Evolutionary conservation across 2,113 vertebrate genomes (phyloP), one percentile per base, ranked within the genome.

Genomic region (Oncorhynchus gorbuscha): DNA sequence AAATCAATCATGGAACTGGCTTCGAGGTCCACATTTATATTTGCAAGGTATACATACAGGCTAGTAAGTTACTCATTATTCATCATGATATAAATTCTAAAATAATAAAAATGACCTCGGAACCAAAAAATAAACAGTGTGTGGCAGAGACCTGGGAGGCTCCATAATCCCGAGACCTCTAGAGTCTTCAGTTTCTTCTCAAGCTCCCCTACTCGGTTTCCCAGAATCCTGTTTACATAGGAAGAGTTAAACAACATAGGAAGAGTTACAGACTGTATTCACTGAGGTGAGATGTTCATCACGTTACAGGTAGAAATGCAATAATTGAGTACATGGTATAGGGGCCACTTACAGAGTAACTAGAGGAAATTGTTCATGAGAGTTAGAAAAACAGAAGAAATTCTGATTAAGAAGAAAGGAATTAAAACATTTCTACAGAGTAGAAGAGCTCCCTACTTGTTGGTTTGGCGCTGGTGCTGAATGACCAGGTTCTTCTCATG

Each of bases 401-500:
- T 74, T 20, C 5, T 75, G 30, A 22, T 11, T 69, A 64, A 71
- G 74, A 49, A 26, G 51, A 45, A 39, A 9, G n/a, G 4, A 8
- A 18, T 45, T 18, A 49, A 2, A 32, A 67, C 13, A 28, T 39
- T 39, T 39, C 39, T 39, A 39, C 35, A 39, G 39, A 45, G 39
- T 11, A 67, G 65, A 13, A 32, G 9, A 67, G 65, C 22, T 24
- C 16, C 59, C 9, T 89, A 92, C 97, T 97, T 99, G 94, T 97
- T 99, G 81, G 97, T 99, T 89, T 98, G 97, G 16, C 97, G 94
- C 83, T 99, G 97, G 91, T 99, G 97, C 87, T 99, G 97, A 88
- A 98, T 93, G 83, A 98, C 94, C 95, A 99, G 97, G 90, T 98
- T 99, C 89, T 99, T 99, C 90, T 99, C 98, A 0, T 99, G 96